Conservation (phyloP, 2,797 vertebrate species). For the Halcyon badia region DNA sequence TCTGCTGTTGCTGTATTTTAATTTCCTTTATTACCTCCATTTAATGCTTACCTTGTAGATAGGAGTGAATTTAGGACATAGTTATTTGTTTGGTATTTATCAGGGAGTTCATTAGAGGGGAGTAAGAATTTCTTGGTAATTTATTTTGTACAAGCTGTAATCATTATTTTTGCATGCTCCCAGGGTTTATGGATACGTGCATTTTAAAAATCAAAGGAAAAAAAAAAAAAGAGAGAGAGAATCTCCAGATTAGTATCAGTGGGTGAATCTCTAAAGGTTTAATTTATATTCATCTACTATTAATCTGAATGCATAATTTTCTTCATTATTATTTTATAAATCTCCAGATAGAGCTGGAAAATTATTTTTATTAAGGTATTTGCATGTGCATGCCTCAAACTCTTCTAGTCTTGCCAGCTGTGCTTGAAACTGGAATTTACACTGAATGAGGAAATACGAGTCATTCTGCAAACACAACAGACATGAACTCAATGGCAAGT, state of each 20-base stretch:
- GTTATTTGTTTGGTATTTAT: neutral
- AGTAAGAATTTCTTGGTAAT: neutral
- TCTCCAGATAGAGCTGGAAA: neutral
- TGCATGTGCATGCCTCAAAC: neutral
- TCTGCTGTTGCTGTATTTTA: neutral
- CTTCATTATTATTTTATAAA: constrained; percentile 13
- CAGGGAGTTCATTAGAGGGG: constrained; percentile 8
- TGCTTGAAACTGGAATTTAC: neutral
- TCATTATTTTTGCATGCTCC: neutral
- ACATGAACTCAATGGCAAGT: constrained; percentile 29
- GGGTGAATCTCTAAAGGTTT: constrained; percentile 30
- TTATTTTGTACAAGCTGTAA: constrained; percentile 13
- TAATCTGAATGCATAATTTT: constrained; percentile 19
- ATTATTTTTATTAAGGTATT: constrained; percentile 42
- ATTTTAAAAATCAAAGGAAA: neutral
- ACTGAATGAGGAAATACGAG: neutral
- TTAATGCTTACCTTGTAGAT: neutral
- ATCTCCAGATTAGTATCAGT: neutral
- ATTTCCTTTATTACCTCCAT: neutral
- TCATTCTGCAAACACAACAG: constrained; percentile 24
- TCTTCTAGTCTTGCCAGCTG: constrained; percentile 1
- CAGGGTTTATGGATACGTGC: neutral
- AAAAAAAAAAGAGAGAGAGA: neutral
- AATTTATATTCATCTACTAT: constrained; percentile 22
- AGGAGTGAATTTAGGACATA: neutral